Percentiles rank a stretch among this genome's conserved stretches.
phyloP scores from a whole-genome alignment of 2,797 vertebrate genomes.

The Sebastes glaucus region DNA sequence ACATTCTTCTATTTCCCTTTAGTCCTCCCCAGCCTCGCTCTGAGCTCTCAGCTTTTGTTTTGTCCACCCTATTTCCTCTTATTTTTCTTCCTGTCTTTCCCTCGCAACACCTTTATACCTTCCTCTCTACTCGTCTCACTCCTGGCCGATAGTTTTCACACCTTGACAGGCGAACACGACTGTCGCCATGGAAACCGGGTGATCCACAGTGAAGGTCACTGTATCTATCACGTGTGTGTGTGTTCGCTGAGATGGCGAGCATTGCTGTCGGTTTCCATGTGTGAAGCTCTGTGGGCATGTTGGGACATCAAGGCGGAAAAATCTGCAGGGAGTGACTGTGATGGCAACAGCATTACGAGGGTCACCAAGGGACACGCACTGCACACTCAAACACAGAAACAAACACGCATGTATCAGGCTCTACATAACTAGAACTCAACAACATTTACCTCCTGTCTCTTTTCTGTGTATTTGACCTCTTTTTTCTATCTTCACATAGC shows the following conservation, averaged over 20 bases:
- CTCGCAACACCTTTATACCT: neutral
- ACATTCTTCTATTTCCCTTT: neutral
- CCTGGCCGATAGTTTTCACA: neutral
- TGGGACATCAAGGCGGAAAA: conserved; percentile 15
- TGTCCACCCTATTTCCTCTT: neutral
- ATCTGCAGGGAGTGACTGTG: conserved; percentile 34
- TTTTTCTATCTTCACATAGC: neutral
- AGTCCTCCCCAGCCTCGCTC: neutral
- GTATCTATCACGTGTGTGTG: neutral
- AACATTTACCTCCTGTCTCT: neutral
- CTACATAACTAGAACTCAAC: neutral
- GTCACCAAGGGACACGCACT: neutral
- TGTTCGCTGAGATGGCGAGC: neutral
- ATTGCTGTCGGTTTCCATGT: conserved; percentile 16
- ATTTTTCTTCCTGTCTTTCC: neutral
- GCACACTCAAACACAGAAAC: conserved; percentile 9
- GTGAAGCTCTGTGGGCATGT: conserved; percentile 23
- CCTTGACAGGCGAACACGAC: conserved; percentile 1
- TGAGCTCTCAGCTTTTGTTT: neutral
- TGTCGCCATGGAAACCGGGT: conserved; percentile 29
- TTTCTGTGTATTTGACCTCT: neutral
- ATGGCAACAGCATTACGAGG: conserved; percentile 28
- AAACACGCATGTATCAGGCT: neutral
- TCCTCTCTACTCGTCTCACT: neutral
- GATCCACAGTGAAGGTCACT: neutral